Evolutionary conservation across 64 coral and sea anemone species (phyloP).

Genomic region (Trachythela sp.): DNA sequence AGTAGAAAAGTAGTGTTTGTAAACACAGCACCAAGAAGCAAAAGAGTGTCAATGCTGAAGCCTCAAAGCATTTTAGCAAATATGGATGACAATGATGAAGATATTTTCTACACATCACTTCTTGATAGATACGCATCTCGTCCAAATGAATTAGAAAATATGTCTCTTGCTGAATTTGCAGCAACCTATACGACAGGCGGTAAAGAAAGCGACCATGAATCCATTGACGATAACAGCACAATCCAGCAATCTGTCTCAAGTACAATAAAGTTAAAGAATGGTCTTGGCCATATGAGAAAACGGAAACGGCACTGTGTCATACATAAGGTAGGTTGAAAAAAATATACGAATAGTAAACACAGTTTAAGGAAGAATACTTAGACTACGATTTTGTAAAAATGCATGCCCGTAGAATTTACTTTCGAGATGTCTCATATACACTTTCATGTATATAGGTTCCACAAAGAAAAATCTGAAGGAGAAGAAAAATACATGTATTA

Average conservation of each 20-base stretch:
- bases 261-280: background rate
- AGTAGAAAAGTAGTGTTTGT: constrained; percentile 1
- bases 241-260: background rate
- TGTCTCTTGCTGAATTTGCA: background rate
- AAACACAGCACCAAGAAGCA: no score
- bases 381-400: background rate
- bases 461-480: background rate
- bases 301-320: background rate
- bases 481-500: constrained; percentile 3
- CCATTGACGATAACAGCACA: background rate
- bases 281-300: background rate
- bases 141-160: background rate
- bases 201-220: background rate
- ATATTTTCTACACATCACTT: background rate
- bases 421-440: background rate
- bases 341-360: background rate
- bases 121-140: constrained; percentile 4
- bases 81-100: background rate
- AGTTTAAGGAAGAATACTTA: background rate
- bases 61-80: constrained; percentile 1
- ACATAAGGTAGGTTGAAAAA: background rate
- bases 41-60: background rate
- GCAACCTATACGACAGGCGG: background rate
- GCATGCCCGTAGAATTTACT: background rate
- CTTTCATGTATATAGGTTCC: background rate